These are phyloP conservation scores for Dendrolimus punctatus DNA, from an alignment of 1,140 invertebrate genomes.

Conservation along the genomic window DNA sequence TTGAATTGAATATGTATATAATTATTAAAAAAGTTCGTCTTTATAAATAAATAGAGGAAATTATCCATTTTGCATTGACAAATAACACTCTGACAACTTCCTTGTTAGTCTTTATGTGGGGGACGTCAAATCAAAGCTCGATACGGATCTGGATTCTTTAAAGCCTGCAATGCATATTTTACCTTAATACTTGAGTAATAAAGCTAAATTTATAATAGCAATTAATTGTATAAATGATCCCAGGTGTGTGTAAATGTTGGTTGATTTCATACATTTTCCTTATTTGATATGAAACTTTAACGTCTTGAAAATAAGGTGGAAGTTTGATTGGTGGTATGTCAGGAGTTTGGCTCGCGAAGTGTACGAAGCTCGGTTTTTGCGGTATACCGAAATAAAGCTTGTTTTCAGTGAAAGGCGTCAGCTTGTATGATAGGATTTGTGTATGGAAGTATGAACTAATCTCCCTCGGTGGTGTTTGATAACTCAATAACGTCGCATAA, in stretches of 20 bases:
- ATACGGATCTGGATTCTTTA: background rate
- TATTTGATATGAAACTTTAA: background rate
- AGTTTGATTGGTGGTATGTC: background rate
- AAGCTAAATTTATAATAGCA: no score
- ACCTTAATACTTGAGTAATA: background rate
- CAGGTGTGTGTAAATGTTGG: no score
- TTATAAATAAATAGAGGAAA: conserved; percentile 57
- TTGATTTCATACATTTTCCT: no score
- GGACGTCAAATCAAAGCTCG: conserved; percentile 7
- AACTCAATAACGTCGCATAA: conserved; percentile 68
- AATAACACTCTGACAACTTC: conserved; percentile 50
- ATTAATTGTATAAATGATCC: no score
- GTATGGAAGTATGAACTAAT: conserved; percentile 70
- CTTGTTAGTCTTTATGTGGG: conserved; percentile 53
- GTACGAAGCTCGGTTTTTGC: conserved; percentile 23
- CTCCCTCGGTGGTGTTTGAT: conserved; percentile 56
- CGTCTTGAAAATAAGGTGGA: background rate
- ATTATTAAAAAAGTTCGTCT: conserved; percentile 50
- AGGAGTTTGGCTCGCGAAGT: background rate
- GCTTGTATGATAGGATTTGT: conserved; percentile 70
- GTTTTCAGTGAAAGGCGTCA: conserved; percentile 66
- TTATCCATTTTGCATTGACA: conserved; percentile 57
- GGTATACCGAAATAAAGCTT: conserved; percentile 61
- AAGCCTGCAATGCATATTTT: background rate
- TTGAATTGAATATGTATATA: conserved; percentile 62